These are phyloP conservation scores for Pagetopsis macropterus DNA, from an alignment of 2,797 vertebrate genomes.

Conservation along the genomic window DNA sequence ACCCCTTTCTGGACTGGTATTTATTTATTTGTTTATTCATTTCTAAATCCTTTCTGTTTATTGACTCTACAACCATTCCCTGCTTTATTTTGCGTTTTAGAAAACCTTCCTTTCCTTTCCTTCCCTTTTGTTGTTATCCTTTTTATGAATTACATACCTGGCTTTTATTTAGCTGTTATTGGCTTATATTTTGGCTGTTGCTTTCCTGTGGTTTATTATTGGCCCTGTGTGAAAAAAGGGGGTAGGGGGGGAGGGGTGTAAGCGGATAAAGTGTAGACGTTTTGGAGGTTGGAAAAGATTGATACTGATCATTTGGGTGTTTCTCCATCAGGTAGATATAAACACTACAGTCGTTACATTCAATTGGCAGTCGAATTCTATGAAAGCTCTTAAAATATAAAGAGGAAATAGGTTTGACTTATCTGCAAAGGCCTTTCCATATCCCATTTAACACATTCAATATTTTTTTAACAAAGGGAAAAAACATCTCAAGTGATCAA, in stretches of 20 bases:
- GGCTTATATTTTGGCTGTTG: conserved; percentile 67
- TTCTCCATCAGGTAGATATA: conserved; percentile 4
- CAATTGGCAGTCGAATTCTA: too few species aligned
- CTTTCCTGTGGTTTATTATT: conserved; percentile 69
- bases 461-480: too few species aligned
- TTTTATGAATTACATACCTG: conserved; percentile 48
- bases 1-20: conserved; percentile 90
- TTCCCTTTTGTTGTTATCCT: conserved; percentile 44
- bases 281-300: conserved; percentile 50
- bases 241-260: conserved; percentile 26
- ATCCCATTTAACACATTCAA: too few species aligned
- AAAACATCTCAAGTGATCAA: too few species aligned
- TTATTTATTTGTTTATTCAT: conserved; percentile 86
- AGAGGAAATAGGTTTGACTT: too few species aligned
- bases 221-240: conserved; percentile 45
- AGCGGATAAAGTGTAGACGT: conserved; percentile 26
- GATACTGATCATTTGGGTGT: conserved; percentile 13
- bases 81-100: conserved; percentile 66
- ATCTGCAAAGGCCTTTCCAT: too few species aligned
- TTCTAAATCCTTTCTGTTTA: conserved; percentile 73
- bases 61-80: conserved; percentile 68
- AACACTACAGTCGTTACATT: not conserved
- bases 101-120: conserved; percentile 51
- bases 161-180: conserved; percentile 61
- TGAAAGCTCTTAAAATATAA: too few species aligned